Evolutionary conservation across 2,113 vertebrate genomes (phyloP), one percentile per base, ranked within the genome.

Genomic region (Pterophyllum scalare): DNA sequence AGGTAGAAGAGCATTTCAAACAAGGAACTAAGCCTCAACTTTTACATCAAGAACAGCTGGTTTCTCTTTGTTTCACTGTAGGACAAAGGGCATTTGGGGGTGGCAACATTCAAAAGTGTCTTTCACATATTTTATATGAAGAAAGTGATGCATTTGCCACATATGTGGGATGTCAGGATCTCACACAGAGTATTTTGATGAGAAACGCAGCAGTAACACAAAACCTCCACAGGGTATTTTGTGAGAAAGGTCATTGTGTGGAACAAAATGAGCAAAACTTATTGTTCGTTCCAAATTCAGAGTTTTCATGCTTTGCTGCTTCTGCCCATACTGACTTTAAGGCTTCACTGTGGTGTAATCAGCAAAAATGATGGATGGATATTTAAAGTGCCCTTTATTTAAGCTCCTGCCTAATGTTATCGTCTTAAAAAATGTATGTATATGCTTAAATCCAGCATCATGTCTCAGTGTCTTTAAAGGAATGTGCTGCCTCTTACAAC

Each of bases 351-450:
- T 31, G 46, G 26, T 26, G 52, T 49, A 31, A 54, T 57, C 70
- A 12, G 67, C 14, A 58, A 31, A 49, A 67, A 60, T n/a, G 67
- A 9, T 38, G 20, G 19, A 72, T 5, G 7, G 22, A 31, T 26
- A 4, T 20, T 80, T 38, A 58, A 8, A 33, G n/a, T 80, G 61
- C 59, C 58, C 76, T 87, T 64, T 6, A 67, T 10, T 40, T 58
- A 72, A 57, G 6, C 61, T 81, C 86, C 60, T 81, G 58, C 60
- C 17, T 75, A 82, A 79, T 82, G 77, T 83, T 80, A 83, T 40
- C n/a, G 24, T 19, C 28, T 59, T 19, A 59, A 3, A 40, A 72
- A 52, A 38, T 75, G 75, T 6, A 14, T 62, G 1, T 59, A 14
- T n/a, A 22, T 22, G 85, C 10, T 7, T 15, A 5, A 79, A 74